These are phyloP conservation scores for Scelioninae gen. 1 DNA, from an alignment of 2,888 invertebrate species.

Conservation along the genomic window DNA sequence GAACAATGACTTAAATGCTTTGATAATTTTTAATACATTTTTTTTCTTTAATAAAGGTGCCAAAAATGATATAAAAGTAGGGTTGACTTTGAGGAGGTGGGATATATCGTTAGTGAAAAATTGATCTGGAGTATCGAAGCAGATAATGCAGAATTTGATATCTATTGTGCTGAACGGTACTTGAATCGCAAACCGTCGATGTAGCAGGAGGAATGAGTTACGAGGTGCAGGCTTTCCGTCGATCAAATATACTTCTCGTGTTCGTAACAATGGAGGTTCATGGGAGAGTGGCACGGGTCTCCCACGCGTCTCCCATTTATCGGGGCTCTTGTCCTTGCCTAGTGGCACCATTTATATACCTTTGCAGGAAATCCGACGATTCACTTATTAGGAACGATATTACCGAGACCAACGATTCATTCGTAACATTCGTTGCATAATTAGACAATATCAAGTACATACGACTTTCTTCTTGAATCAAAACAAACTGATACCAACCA, in stretches of 20 bases:
- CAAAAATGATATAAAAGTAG: neutral
- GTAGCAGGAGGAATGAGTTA: conserved; percentile 44
- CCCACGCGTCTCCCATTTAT: conserved; percentile 77
- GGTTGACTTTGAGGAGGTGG: neutral
- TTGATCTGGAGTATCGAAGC: conserved; percentile 35
- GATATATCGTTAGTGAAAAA: conserved; percentile 17
- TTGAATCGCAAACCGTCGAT: conserved; percentile 53
- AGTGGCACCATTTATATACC: conserved; percentile 77
- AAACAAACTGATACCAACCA: too few relatives aligned
- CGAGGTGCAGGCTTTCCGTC: conserved; percentile 60
- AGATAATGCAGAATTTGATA: conserved; percentile 60
- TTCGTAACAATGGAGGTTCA: conserved; percentile 79
- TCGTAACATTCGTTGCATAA: conserved; percentile 41
- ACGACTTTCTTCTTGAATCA: neutral
- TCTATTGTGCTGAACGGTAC: conserved; percentile 51
- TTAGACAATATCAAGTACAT: conserved; percentile 4
- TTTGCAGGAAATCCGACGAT: conserved; percentile 61
- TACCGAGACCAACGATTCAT: conserved; percentile 16
- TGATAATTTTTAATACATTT: neutral
- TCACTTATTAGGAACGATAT: conserved; percentile 32
- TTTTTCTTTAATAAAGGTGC: too few relatives aligned
- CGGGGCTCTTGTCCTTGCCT: conserved; percentile 77
- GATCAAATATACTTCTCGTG: conserved; percentile 71
- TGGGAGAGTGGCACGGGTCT: conserved; percentile 78
- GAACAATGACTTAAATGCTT: too few relatives aligned